phyloP scores from a whole-genome alignment of 2,113 vertebrate genomes.

The Oenanthe melanoleuca region DNA sequence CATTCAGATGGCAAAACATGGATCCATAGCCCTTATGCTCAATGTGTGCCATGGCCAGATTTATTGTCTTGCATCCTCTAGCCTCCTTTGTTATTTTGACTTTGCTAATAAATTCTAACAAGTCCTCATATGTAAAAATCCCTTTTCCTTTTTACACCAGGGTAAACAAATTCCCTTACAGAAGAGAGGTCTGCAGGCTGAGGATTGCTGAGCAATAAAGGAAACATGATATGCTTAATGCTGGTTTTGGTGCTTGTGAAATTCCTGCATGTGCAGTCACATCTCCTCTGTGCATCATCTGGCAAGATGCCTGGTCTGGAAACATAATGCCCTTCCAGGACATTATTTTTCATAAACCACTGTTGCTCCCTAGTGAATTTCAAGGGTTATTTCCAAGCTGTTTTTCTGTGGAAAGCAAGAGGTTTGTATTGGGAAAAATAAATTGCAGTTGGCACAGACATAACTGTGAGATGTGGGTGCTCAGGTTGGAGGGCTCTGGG shows the following conservation, averaged over 20 bases:
- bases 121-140: background rate
- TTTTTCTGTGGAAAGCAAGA: background rate
- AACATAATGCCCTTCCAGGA: constrained; percentile 37
- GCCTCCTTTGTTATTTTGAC: background rate
- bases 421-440: background rate
- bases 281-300: constrained; percentile 30
- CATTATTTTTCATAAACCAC: constrained; percentile 29
- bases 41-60: constrained; percentile 1
- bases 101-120: constrained; percentile 47
- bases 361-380: background rate
- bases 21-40: background rate
- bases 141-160: constrained; percentile 67
- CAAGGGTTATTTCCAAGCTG: background rate
- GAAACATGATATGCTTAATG: constrained; percentile 18
- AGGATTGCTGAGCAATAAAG: constrained; percentile 60
- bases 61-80: constrained; percentile 55
- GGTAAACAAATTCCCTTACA: background rate
- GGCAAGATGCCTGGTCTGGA: constrained; percentile 31
- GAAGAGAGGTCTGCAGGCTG: background rate
- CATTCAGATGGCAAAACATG: background rate
- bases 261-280: constrained; percentile 53
- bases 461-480: background rate
- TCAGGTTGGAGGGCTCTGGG: background rate
- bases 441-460: background rate
- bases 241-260: constrained; percentile 18